Evolutionary conservation across 2,797 vertebrate genomes (phyloP), one percentile per base, ranked within the genome.

Genomic region (Hyperoplus immaculatus): DNA sequence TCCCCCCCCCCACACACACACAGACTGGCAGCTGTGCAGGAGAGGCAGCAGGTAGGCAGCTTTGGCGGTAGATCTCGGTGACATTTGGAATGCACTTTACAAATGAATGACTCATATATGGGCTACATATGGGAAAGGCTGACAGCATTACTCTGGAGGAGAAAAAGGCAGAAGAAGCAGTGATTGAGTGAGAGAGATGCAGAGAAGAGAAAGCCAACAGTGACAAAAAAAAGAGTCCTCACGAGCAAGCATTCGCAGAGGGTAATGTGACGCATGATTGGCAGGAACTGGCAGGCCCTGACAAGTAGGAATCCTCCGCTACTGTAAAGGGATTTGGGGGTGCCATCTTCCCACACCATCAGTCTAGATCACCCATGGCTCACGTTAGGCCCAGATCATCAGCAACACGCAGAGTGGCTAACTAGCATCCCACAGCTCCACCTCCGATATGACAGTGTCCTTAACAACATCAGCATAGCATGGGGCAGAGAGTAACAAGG

Each of bases 371-470:
- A 79, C 80, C 81, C 80, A 75, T 64, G 57, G 75, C 75, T 84
- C 75, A 58, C 80, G 63, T 87, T 89, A 85, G 50, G 15, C 60
- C 45, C 36, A 7, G 1, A 67, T 18, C 71, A 77, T 83, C 60
- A 79, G 69, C 77, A 45, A 14, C 82, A 87, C 7, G 46, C 63
- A 64, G 84, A 77, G 84, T 14, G 74, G 75, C 72, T 86, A 89
- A 89, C 73, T 74, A 81, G 72, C 73, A 36, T 88, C 86, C 75
- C 71, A 72, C 87, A 75, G 80, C 59, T 80, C 69, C 58, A 57
- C 65, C 75, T 81, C 10, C 78, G 82, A 39, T 62, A 73, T 74
- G 72, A 65, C 69, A 75, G 51, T 71, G 66, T 72, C 46, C 67
- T 82, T 80, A 85, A 78, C 50, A 78, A 75, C 53, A 75, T 62